These are phyloP conservation scores for Chondrilla cf. caribensis DNA, from an alignment of 37 sponge, comb jelly and placozoan genomes.

Conservation along the genomic window DNA sequence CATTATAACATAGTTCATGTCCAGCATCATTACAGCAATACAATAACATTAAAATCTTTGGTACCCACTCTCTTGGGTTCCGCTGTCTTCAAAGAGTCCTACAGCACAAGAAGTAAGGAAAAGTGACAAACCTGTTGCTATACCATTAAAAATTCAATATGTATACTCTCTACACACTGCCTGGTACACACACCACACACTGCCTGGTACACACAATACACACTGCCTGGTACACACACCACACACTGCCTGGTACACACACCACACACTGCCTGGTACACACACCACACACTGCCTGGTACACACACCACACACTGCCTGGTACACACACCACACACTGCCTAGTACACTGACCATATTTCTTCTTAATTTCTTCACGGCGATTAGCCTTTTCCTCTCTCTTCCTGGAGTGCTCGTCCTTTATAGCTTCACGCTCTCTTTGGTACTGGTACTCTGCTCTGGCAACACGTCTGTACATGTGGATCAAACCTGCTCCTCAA, in stretches of 20 bases:
- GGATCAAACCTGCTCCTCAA: no score
- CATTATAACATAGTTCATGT: no score
- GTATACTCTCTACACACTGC: no score
- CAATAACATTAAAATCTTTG: not conserved
- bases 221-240: not conserved
- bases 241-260: not conserved
- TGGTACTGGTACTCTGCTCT: slow-evolving; percentile 13
- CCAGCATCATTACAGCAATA: no score
- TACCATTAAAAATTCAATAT: no score
- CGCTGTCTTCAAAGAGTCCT: slow-evolving; percentile 6
- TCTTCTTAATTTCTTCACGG: slow-evolving; percentile 24
- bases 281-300: no score
- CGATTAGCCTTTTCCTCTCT: not conserved
- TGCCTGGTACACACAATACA: no score
- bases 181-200: no score
- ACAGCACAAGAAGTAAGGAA: not conserved
- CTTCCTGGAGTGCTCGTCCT: slow-evolving; percentile 6
- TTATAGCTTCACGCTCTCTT: slow-evolving; percentile 19
- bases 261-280: no score
- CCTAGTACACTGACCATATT: slow-evolving; percentile 14
- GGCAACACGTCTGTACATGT: not conserved
- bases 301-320: no score
- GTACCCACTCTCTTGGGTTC: slow-evolving; percentile 12
- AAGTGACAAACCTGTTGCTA: not conserved
- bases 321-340: not conserved